A percentile compares a stretch with the other conserved stretches of the same genome.
Conservation (phyloP, 2,113 vertebrate species). For the Camelus dromedarius region DNA sequence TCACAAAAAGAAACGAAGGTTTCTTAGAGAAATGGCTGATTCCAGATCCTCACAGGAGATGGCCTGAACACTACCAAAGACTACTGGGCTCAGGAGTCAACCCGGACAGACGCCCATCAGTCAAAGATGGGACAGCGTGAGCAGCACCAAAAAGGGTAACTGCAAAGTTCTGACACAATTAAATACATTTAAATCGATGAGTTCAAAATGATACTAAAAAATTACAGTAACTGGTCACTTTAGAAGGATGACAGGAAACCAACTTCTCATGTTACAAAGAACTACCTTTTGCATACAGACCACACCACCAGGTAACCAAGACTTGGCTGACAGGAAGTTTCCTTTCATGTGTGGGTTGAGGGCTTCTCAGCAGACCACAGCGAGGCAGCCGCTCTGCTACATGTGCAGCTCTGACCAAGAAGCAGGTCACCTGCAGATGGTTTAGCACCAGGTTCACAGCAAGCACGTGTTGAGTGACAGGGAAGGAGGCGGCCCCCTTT, state of each 20-base stretch:
- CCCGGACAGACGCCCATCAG: background rate
- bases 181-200: background rate
- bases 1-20: background rate
- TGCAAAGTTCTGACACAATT: background rate
- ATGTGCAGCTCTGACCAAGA: background rate
- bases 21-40: background rate
- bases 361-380: background rate
- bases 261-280: background rate
- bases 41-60: background rate
- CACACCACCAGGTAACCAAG: background rate
- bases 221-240: background rate
- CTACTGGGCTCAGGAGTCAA: background rate
- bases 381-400: background rate
- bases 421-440: background rate
- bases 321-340: background rate
- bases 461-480: background rate
- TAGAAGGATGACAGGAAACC: background rate
- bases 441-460: background rate
- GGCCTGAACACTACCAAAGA: background rate
- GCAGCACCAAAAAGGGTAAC: background rate
- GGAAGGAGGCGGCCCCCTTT: background rate
- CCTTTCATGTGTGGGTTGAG: background rate
- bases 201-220: background rate
- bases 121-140: background rate
- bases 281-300: background rate